Percentiles rank a stretch among this genome's conserved stretches.
Conservation (phyloP, 35 echinoderm and acorn worm species). For the Apostichopus californicus region DNA sequence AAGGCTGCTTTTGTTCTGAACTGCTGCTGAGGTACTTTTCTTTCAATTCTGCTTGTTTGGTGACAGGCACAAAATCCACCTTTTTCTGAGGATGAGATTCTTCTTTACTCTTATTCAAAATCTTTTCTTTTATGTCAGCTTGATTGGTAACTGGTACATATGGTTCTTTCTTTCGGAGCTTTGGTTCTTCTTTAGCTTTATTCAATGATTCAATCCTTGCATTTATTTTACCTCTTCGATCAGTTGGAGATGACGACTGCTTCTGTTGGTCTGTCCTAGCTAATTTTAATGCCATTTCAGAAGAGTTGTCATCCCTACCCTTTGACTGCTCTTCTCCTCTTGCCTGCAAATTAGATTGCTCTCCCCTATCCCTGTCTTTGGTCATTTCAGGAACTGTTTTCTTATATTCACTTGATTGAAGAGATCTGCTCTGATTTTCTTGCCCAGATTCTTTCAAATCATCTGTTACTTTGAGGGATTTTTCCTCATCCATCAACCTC, state of each 20-base stretch:
- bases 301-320: background rate
- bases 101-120: conserved; percentile 27
- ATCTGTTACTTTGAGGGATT: too few relatives aligned
- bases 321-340: background rate
- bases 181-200: conserved; percentile 19
- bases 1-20: background rate
- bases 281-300: background rate
- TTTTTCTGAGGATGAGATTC: conserved; percentile 31
- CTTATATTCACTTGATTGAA: too few relatives aligned
- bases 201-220: conserved; percentile 14
- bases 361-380: too few relatives aligned
- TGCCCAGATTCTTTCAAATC: too few relatives aligned
- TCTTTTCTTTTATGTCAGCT: conserved; percentile 44
- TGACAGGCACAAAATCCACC: background rate
- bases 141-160: conserved; percentile 21
- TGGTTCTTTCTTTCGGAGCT: conserved; percentile 20
- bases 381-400: too few relatives aligned
- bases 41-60: conserved; percentile 37
- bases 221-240: conserved; percentile 7
- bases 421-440: too few relatives aligned
- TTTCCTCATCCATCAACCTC: too few relatives aligned
- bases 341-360: background rate
- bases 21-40: conserved; percentile 33
- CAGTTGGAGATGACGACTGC: background rate
- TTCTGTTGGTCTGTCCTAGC: background rate